phyloP scores from a whole-genome alignment of 2,113 vertebrate species.

The Paracanthobrama guichenoti region DNA sequence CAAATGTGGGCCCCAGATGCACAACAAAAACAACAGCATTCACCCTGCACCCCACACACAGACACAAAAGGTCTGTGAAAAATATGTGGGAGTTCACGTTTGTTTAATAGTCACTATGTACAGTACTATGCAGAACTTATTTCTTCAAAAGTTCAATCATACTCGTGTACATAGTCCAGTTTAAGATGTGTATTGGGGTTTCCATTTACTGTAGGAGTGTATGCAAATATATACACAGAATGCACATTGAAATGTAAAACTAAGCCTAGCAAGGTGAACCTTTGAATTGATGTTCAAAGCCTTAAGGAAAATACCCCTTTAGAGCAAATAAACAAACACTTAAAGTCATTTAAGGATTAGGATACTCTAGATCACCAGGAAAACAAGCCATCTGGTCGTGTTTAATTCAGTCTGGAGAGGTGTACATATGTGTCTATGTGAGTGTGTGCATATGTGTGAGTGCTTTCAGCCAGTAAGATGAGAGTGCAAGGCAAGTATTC shows the following conservation, averaged over 20 bases:
- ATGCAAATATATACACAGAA: not conserved
- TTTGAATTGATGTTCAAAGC: constrained; percentile 28
- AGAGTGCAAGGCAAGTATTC: constrained; percentile 32
- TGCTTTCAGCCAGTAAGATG: constrained; percentile 32
- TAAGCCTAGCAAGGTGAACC: constrained; percentile 18
- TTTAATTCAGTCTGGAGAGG: constrained; percentile 50
- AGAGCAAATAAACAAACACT: constrained; percentile 67
- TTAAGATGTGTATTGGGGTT: not conserved
- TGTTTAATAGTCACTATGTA: constrained; percentile 64
- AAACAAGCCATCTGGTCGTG: constrained; percentile 66
- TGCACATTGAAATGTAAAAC: constrained; percentile 27
- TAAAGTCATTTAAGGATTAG: constrained; percentile 67
- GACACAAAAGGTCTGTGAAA: constrained; percentile 63
- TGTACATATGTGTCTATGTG: constrained; percentile 30
- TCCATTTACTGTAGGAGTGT: not conserved
- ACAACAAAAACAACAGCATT: constrained; percentile 57
- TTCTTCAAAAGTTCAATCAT: constrained; percentile 37
- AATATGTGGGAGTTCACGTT: constrained; percentile 75
- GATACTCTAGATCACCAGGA: constrained; percentile 53
- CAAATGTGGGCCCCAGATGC: constrained; percentile 62
- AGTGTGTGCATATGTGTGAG: not conserved
- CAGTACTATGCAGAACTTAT: constrained; percentile 22
- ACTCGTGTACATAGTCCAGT: not conserved
- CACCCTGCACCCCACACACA: constrained; percentile 46
- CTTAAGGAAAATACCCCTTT: constrained; percentile 52